Conservation (phyloP, 2,888 invertebrate genomes). For the Encarsia formosa region DNA sequence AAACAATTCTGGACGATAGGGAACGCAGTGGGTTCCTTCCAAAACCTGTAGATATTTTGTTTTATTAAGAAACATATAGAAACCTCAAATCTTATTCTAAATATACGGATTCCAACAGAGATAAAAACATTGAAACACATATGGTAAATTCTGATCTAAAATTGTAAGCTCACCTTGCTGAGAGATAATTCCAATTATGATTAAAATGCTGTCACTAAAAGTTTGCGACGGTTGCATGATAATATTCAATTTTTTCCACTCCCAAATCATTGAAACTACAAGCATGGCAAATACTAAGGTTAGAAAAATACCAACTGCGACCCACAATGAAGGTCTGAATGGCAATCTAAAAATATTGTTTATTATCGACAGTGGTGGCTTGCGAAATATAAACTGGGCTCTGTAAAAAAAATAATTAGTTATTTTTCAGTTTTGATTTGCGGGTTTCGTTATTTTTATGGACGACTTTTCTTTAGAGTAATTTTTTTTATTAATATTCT, state of each 20-base stretch:
- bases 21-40: conserved; percentile 47
- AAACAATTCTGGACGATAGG: conserved; percentile 57
- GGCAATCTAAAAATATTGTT: conserved; percentile 69
- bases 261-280: conserved; percentile 11
- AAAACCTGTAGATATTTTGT: conserved; percentile 20
- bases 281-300: conserved; percentile 7
- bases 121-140: too few relatives aligned
- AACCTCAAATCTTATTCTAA: too few relatives aligned
- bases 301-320: conserved; percentile 47
- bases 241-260: conserved; percentile 4
- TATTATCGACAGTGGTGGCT: conserved; percentile 69
- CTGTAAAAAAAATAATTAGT: background rate
- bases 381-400: conserved; percentile 61
- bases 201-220: conserved; percentile 55
- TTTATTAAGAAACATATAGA: too few relatives aligned
- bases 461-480: too few relatives aligned
- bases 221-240: conserved; percentile 33
- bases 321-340: conserved; percentile 64
- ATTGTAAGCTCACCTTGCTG: conserved; percentile 62
- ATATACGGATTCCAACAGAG: too few relatives aligned
- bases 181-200: conserved; percentile 60
- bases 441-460: too few relatives aligned
- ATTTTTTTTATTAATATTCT: too few relatives aligned
- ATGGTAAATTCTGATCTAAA: too few relatives aligned
- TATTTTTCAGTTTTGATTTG: too few relatives aligned